These are phyloP conservation scores for Pheosia gnoma DNA, from an alignment of 2,888 invertebrate species.

Conservation along the genomic window DNA sequence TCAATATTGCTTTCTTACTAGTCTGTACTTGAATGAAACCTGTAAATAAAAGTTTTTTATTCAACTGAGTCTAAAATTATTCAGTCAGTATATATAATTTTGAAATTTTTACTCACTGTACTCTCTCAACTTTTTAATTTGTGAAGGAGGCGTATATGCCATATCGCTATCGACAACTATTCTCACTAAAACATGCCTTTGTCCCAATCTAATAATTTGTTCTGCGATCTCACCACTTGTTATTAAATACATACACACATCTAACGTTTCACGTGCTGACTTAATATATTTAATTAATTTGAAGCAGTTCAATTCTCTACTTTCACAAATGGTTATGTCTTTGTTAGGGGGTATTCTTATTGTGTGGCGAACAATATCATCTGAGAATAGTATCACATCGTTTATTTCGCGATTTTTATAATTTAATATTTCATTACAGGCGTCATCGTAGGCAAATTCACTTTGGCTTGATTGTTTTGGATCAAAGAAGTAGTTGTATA, in stretches of 20 bases:
- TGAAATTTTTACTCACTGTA: conserved; percentile 64
- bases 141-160: conserved; percentile 76
- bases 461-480: conserved; percentile 43
- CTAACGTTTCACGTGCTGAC: conserved; percentile 76
- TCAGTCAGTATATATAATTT: not conserved
- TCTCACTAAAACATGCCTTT: conserved; percentile 75
- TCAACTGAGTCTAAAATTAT: not conserved
- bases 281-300: conserved; percentile 78
- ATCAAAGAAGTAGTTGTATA: conserved; percentile 66
- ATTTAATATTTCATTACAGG: conserved; percentile 59
- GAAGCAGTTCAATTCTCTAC: conserved; percentile 74
- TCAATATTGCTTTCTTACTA: conserved; percentile 81
- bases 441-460: conserved; percentile 52
- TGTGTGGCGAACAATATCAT: conserved; percentile 67
- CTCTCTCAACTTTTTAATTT: conserved; percentile 74
- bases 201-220: conserved; percentile 75
- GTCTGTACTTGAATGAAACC: conserved; percentile 80
- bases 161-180: conserved; percentile 79
- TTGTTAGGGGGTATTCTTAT: conserved; percentile 68
- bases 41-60: conserved; percentile 34
- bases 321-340: conserved; percentile 70
- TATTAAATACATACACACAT: conserved; percentile 80
- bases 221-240: conserved; percentile 77
- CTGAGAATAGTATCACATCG: conserved; percentile 78
- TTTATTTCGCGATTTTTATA: conserved; percentile 74